phyloP scores from a whole-genome alignment of 2,888 invertebrate species.

The Dioctria linearis region DNA sequence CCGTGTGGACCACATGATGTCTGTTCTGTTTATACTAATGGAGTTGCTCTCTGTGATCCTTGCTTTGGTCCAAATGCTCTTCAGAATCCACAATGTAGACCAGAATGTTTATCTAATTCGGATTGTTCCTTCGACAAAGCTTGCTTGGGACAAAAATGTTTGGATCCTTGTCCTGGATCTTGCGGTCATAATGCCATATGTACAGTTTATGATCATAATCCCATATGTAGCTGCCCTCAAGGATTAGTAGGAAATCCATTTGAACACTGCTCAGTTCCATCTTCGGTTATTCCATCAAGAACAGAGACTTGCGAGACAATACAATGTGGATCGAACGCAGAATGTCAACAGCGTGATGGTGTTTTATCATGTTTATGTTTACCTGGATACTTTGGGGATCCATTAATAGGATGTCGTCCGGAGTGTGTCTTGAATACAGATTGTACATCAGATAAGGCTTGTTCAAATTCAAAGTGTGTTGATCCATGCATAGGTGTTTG shows the following conservation, averaged over 20 bases:
- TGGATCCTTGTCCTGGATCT: conserved; percentile 85
- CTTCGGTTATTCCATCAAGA: conserved; percentile 66
- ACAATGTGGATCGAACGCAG: conserved; percentile 82
- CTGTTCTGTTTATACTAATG: conserved; percentile 81
- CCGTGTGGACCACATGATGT: conserved; percentile 80
- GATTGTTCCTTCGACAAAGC: conserved; percentile 86
- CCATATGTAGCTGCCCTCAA: conserved; percentile 80
- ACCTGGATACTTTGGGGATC: conserved; percentile 84
- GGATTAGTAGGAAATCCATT: conserved; percentile 84
- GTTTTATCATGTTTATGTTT: conserved; percentile 81
- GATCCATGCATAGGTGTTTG: conserved; percentile 85
- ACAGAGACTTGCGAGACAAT: conserved; percentile 77
- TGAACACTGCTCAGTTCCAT: conserved; percentile 79
- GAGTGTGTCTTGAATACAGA: conserved; percentile 88
- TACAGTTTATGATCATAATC: conserved; percentile 80
- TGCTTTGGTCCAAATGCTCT: conserved; percentile 79
- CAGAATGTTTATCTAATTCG: conserved; percentile 85
- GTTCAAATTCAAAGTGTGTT: conserved; percentile 83
- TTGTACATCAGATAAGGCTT: conserved; percentile 80
- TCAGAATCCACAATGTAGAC: conserved; percentile 82
- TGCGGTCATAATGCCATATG: conserved; percentile 84
- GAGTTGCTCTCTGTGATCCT: conserved; percentile 85
- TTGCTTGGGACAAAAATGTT: conserved; percentile 81
- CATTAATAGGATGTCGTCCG: conserved; percentile 82
- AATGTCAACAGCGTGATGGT: conserved; percentile 78